These are phyloP conservation scores for Cuniculus paca DNA, from an alignment of 2,797 vertebrate species.

Conservation along the genomic window DNA sequence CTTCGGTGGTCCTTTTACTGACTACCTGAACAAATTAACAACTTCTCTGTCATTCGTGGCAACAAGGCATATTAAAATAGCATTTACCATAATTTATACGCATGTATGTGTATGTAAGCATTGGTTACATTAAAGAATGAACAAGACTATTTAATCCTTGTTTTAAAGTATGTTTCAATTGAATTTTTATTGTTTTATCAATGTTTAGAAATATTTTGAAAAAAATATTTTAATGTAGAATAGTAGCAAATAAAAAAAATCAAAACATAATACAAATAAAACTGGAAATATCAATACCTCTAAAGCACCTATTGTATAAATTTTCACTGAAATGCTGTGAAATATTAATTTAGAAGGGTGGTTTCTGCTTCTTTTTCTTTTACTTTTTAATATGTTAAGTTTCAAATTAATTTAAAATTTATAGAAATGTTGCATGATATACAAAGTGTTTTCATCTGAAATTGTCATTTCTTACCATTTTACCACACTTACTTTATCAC, in stretches of 20 bases:
- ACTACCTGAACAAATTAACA: not conserved
- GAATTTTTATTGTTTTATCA: not conserved
- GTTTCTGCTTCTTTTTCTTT: not conserved
- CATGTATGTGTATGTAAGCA: not conserved
- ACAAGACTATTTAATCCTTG: not conserved
- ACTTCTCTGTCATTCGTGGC: not conserved
- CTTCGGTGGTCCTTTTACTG: not conserved
- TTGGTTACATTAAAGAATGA: not conserved
- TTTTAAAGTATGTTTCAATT: not conserved
- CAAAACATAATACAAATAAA: not conserved
- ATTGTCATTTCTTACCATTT: not conserved
- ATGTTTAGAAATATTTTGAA: not conserved
- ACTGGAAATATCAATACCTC: not conserved
- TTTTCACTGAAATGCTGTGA: not conserved
- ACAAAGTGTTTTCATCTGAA: not conserved
- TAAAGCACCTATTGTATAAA: not conserved
- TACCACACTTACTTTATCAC: not conserved
- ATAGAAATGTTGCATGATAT: not conserved
- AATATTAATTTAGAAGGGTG: not conserved
- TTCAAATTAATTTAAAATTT: not conserved
- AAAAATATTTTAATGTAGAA: not conserved
- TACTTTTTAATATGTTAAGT: not conserved
- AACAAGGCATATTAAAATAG: not conserved
- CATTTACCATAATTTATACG: not conserved
- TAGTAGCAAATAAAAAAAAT: constrained; percentile 28